Conservation (phyloP, 2,888 invertebrate species). For the Dicyrtomina minuta region DNA sequence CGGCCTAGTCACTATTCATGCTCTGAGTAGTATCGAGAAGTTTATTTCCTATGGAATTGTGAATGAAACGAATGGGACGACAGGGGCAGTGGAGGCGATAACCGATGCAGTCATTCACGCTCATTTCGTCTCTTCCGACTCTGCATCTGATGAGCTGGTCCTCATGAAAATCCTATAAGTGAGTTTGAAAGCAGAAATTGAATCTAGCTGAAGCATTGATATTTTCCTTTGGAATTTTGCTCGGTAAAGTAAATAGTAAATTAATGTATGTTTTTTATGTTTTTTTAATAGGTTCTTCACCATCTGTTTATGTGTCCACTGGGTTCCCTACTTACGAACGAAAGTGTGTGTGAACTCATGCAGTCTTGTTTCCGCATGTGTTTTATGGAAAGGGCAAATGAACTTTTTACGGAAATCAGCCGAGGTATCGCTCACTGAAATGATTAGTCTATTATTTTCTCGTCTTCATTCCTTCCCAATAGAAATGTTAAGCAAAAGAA, state of each 20-base stretch:
- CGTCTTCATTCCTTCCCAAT: slow-evolving; percentile 84
- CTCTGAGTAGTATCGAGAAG: slow-evolving; percentile 91
- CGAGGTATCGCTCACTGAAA: slow-evolving; percentile 92
- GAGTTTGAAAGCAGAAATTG: no score
- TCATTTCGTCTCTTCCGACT: slow-evolving; percentile 93
- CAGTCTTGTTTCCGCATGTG: slow-evolving; percentile 94
- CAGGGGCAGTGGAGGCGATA: slow-evolving; percentile 87
- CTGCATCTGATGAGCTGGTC: slow-evolving; percentile 92
- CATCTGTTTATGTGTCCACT: slow-evolving; percentile 87
- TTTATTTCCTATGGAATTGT: slow-evolving; percentile 87
- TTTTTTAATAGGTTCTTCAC: slow-evolving; percentile 80
- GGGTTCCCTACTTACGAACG: slow-evolving; percentile 87
- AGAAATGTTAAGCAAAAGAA: slow-evolving; percentile 7
- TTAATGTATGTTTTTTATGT: no score
- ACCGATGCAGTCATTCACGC: slow-evolving; percentile 98
- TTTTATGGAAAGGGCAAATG: slow-evolving; percentile 62
- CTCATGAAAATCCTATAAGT: slow-evolving; percentile 92
- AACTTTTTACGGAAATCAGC: slow-evolving; percentile 88
- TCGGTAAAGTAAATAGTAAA: no score
- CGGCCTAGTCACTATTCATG: slow-evolving; percentile 93
- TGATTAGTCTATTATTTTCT: slow-evolving; percentile 93
- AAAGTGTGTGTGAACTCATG: slow-evolving; percentile 97
- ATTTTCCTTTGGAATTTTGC: no score
- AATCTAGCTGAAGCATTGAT: no score
- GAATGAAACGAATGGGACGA: slow-evolving; percentile 55